These are phyloP conservation scores for Acipenser oxyrinchus DNA, from an alignment of 2,797 vertebrate species.

Conservation along the genomic window DNA sequence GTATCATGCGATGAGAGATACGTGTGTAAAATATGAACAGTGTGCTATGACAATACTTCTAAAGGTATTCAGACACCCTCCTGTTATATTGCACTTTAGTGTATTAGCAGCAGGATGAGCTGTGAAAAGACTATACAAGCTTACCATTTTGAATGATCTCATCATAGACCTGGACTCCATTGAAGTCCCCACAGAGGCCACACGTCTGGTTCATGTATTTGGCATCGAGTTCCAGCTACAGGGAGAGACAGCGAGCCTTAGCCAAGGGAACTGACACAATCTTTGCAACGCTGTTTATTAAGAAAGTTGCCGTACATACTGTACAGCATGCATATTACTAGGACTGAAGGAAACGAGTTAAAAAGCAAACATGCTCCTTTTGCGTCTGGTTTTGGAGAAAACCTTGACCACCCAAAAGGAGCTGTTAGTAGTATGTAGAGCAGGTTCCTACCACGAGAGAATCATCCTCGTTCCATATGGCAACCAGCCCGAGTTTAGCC, in stretches of 20 bases:
- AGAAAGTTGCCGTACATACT: neutral
- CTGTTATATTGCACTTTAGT: too few species aligned
- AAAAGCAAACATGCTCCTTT: neutral
- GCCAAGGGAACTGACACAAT: conserved; percentile 11
- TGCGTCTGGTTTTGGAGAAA: neutral
- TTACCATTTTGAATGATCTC: conserved; percentile 72
- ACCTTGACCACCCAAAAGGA: neutral
- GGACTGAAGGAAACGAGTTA: too few species aligned
- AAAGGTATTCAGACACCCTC: too few species aligned
- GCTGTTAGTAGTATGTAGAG: neutral
- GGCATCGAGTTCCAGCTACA: conserved; percentile 75
- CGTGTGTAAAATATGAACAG: neutral
- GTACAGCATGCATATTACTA: too few species aligned
- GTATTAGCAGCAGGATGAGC: too few species aligned
- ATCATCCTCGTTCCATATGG: conserved; percentile 83
- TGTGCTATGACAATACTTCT: too few species aligned
- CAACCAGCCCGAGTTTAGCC: conserved; percentile 66
- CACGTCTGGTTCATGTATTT: conserved; percentile 76
- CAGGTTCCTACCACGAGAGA: conserved; percentile 70
- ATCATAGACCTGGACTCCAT: conserved; percentile 61
- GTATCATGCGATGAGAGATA: neutral
- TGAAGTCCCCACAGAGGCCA: conserved; percentile 92
- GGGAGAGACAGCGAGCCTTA: conserved; percentile 9
- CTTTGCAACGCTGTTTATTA: neutral
- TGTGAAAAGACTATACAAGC: conserved; percentile 12